phyloP scores from a whole-genome alignment of 2,113 vertebrate genomes.

The Nycticryphes semicollaris region DNA sequence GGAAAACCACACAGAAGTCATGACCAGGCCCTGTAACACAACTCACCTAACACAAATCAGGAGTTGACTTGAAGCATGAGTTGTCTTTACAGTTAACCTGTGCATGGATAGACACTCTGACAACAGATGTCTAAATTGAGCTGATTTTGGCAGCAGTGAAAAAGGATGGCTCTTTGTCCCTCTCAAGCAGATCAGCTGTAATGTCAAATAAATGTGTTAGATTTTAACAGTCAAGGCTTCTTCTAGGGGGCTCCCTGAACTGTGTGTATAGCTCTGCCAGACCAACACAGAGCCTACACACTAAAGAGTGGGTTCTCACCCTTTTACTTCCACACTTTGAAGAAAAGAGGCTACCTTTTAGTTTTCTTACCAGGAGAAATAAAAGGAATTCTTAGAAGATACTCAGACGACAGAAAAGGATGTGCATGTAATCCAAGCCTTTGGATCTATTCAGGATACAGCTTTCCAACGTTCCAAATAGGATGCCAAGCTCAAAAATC shows the following conservation, averaged over 20 bases:
- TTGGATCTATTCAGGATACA: background rate
- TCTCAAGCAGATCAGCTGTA: background rate
- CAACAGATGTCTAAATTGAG: background rate
- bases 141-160: background rate
- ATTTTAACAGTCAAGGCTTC: background rate
- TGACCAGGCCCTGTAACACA: background rate
- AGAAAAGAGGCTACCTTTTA: background rate
- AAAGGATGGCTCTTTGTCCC: background rate
- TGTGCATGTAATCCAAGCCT: background rate
- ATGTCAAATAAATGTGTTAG: background rate
- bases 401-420: background rate
- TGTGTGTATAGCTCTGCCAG: background rate
- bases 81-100: background rate
- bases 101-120: fast-evolving
- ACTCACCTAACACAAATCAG: background rate
- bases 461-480: background rate
- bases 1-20: background rate
- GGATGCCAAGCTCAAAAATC: background rate
- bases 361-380: background rate
- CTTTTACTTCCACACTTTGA: background rate
- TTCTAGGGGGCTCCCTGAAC: background rate
- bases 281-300: background rate
- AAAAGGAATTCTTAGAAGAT: background rate
- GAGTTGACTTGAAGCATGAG: fast-evolving
- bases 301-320: background rate